Evolutionary conservation across 1,140 invertebrate genomes (phyloP).

Genomic region (Pseudomyrmex gracilis): DNA sequence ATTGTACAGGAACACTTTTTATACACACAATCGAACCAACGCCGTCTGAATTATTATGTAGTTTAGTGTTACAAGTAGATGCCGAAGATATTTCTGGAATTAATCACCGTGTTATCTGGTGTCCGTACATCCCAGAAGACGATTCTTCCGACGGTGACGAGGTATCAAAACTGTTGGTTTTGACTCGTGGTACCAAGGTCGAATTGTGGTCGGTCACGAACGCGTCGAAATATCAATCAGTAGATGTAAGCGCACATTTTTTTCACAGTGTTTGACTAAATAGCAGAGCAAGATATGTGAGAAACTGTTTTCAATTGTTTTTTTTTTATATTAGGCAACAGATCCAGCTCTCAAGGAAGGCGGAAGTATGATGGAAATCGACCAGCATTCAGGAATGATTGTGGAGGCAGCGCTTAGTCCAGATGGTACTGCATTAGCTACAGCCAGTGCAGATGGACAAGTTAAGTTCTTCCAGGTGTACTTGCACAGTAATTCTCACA

Average conservation of each 20-base stretch:
- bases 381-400: slow-evolving; percentile 90
- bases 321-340: slow-evolving; percentile 74
- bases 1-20: slow-evolving; percentile 92
- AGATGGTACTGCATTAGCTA: slow-evolving; percentile 96
- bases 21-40: slow-evolving; percentile 92
- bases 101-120: slow-evolving; percentile 93
- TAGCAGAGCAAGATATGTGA: slow-evolving; percentile 24
- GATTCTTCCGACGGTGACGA: slow-evolving; percentile 88
- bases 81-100: slow-evolving; percentile 77
- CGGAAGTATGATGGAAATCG: slow-evolving; percentile 87
- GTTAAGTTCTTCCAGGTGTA: slow-evolving; percentile 96
- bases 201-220: slow-evolving; percentile 82
- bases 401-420: slow-evolving; percentile 96
- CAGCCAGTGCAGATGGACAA: slow-evolving; percentile 93
- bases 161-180: slow-evolving; percentile 91
- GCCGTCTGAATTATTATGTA: slow-evolving; percentile 87
- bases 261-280: slow-evolving; percentile 36
- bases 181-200: slow-evolving; percentile 92
- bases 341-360: slow-evolving; percentile 76
- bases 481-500: slow-evolving; percentile 71
- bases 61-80: slow-evolving; percentile 85
- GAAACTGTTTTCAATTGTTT: slow-evolving; percentile 52
- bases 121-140: slow-evolving; percentile 93
- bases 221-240: slow-evolving; percentile 76
- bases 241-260: slow-evolving; percentile 74